A percentile compares a stretch with the other conserved stretches of the same genome.
Conservation (phyloP, 2,888 invertebrate species). For the Chloromyia formosa region DNA sequence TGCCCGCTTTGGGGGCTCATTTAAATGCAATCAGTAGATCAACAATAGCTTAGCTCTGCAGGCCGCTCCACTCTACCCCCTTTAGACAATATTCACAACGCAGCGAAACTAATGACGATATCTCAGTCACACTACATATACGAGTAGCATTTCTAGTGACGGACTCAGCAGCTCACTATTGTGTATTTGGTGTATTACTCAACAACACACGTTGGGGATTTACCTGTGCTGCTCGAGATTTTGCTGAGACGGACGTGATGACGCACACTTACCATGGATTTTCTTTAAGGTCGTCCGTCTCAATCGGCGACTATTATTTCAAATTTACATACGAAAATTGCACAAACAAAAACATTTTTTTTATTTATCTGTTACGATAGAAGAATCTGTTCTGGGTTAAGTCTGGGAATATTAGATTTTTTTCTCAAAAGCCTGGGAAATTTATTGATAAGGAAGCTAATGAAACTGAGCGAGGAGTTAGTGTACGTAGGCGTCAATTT, state of each 20-base stretch:
- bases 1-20: slow-evolving; percentile 46
- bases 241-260: slow-evolving; percentile 7
- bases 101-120: slow-evolving; percentile 12
- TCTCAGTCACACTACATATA: neutral
- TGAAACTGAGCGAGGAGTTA: no score
- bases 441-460: slow-evolving; percentile 11
- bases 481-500: slow-evolving; percentile 19
- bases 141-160: neutral
- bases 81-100: no score
- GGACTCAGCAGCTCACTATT: neutral
- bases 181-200: slow-evolving; percentile 15
- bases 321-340: slow-evolving; percentile 18
- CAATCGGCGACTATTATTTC: slow-evolving; percentile 2
- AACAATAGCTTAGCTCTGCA: slow-evolving; percentile 33
- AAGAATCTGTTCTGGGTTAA: neutral
- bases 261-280: slow-evolving; percentile 42
- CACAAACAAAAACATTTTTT: neutral
- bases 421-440: neutral
- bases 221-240: slow-evolving; percentile 36
- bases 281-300: slow-evolving; percentile 41
- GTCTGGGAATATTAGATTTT: neutral
- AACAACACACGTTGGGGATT: slow-evolving; percentile 45
- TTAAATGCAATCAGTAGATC: slow-evolving; percentile 52
- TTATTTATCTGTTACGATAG: neutral
- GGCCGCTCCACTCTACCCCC: neutral